Evolutionary conservation across 2,797 vertebrate genomes (phyloP).

Genomic region (Pipistrellus pygmaeus): DNA sequence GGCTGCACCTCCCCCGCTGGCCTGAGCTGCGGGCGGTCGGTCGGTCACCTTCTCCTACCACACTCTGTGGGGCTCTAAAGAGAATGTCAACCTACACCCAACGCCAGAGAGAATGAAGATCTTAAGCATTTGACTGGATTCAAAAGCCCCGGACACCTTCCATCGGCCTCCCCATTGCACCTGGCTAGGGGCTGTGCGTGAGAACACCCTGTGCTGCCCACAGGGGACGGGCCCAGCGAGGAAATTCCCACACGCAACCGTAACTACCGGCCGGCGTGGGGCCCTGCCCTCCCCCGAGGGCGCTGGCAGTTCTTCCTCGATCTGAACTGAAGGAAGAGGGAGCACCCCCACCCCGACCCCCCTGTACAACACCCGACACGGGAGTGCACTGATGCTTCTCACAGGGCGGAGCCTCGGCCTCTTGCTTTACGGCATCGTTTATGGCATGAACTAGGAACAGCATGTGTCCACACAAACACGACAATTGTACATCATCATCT

Average conservation of each 20-base stretch:
- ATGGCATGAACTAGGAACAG: constrained; percentile 87
- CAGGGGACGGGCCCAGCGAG: constrained; percentile 36
- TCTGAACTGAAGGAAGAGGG: constrained; percentile 54
- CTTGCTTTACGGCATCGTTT: constrained; percentile 88
- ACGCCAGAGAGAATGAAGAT: background rate
- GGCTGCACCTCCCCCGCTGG: background rate
- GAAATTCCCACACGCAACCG: constrained; percentile 74
- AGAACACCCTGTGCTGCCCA: constrained; percentile 3
- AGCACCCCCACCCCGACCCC: background rate
- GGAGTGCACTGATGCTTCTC: constrained; percentile 73
- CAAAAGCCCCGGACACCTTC: background rate
- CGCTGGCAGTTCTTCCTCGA: accelerated
- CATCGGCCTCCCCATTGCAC: background rate
- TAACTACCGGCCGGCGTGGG: constrained; percentile 67
- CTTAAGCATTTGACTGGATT: background rate
- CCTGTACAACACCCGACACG: background rate
- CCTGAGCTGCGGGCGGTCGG: background rate
- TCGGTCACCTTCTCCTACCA: constrained; percentile 57
- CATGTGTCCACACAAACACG: constrained; percentile 88
- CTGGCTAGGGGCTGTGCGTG: background rate
- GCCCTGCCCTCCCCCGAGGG: background rate
- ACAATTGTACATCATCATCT: constrained; percentile 89
- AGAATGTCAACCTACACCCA: background rate
- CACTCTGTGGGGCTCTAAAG: constrained; percentile 34
- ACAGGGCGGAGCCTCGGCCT: constrained; percentile 80